phyloP scores from a whole-genome alignment of 2,888 invertebrate species.

The Sabatieria punctata region DNA sequence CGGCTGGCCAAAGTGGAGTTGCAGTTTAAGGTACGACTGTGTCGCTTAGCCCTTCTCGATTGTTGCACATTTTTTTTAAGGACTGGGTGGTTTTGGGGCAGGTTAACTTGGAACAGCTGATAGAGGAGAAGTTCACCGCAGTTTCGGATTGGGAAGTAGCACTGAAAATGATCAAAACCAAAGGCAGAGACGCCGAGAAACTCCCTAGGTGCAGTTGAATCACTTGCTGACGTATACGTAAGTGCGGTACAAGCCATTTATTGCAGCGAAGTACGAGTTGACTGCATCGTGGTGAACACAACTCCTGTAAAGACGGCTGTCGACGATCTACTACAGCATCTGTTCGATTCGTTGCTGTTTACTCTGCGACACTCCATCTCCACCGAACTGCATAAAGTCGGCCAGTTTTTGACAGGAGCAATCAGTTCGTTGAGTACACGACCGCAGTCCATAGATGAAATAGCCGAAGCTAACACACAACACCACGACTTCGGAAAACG shows the following conservation, averaged over 20 bases:
- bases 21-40: slow-evolving; percentile 36
- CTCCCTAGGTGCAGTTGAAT: slow-evolving; percentile 51
- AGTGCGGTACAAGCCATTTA: too few relatives aligned
- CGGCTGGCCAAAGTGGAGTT: slow-evolving; percentile 46
- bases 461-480: slow-evolving; percentile 55
- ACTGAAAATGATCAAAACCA: slow-evolving; percentile 68
- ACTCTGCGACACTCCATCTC: slow-evolving; percentile 55
- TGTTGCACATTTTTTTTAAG: too few relatives aligned
- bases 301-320: slow-evolving; percentile 67
- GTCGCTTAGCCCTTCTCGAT: background rate
- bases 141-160: slow-evolving; percentile 71
- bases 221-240: slow-evolving; percentile 1
- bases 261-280: slow-evolving; percentile 47
- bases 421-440: slow-evolving; percentile 46
- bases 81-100: slow-evolving; percentile 63
- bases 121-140: slow-evolving; percentile 47
- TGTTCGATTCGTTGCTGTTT: slow-evolving; percentile 69
- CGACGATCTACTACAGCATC: slow-evolving; percentile 69
- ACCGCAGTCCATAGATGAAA: slow-evolving; percentile 63
- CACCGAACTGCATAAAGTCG: slow-evolving; percentile 46
- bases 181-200: slow-evolving; percentile 81
- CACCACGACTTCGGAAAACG: slow-evolving; percentile 47
- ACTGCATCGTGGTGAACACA: slow-evolving; percentile 72
- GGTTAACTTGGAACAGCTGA: slow-evolving; percentile 55
- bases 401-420: slow-evolving; percentile 47